Base-by-base conservation (phyloP, 2,113 vertebrate genomes). In the Platichthys flesus region DNA sequence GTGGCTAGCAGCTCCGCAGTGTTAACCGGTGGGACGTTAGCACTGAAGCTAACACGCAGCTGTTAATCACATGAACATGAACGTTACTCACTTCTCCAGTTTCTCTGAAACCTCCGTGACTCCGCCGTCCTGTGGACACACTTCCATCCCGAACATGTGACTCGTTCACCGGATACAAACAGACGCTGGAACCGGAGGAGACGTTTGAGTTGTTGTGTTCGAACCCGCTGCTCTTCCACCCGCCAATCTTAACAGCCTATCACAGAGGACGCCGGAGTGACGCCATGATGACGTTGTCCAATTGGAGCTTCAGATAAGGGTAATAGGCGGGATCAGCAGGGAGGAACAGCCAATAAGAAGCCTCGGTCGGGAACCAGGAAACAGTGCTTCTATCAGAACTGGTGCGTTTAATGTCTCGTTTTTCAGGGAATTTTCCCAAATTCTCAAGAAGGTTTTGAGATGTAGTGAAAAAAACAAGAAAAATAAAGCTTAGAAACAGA, bases 21-120 rank as follows among this genome's bases (percentile, higher is more conserved):
- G 47, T 51, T 16, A 51, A 7, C 47, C 47, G 47, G 47, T 18
- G 16, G 16, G 4, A 7, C 5, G 10, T 61, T 67, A 75, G 55
- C 69, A 66, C 15, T 0, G 49, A 35, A 26, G 54, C 57, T 59
- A 65, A 56, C 52, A 51, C 61, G 42, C 35, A 1, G 18, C 12
- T 28, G 23, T 9, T 0, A 16, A 23, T 23, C 20, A 28, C 15
- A 5, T 6, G 5, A 16, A 21, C 49, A 9, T 51, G 14, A 37
- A 24, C 24, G 75, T 31, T 5, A 89, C 88, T 85, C n/a, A 93
- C 91, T 67, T 80, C 5, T 83, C 72, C 71, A 91, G 59, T 42
- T 74, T 84, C 9, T 82, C 23, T 0, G 88, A 68, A 24, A 93
- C 31, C 20, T 79, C 63, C 61, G 4, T 12, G 3, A 88, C 68